Conservation (phyloP, 1,140 invertebrate genomes). For the Melipona quadrifasciata region DNA sequence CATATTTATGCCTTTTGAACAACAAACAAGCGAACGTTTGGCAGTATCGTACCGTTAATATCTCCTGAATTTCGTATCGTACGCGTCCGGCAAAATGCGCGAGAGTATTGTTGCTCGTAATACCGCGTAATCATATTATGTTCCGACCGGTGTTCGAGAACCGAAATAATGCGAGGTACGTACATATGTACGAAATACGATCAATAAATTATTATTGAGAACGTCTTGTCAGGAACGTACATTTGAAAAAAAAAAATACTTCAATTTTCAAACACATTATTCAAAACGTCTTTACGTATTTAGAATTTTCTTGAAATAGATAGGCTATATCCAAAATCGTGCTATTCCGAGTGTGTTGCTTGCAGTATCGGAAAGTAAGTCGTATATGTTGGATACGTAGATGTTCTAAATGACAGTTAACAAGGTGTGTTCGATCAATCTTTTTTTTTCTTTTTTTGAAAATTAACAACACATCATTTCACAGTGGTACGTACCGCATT, state of each 20-base stretch:
- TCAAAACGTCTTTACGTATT: neutral
- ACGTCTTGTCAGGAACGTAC: constrained; percentile 9
- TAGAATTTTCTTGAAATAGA: neutral
- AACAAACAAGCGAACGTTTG: constrained; percentile 42
- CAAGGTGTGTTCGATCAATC: constrained; percentile 23
- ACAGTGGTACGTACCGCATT: neutral
- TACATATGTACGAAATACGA: constrained; percentile 61
- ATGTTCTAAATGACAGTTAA: constrained; percentile 27
- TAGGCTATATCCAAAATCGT: neutral
- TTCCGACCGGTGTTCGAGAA: constrained; percentile 40
- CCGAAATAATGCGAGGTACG: constrained; percentile 65
- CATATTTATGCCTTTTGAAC: constrained; percentile 43
- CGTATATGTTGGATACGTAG: neutral
- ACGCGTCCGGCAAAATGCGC: constrained; percentile 23
- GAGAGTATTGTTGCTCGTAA: neutral
- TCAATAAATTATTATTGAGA: constrained; percentile 77
- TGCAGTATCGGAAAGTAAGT: constrained; percentile 16
- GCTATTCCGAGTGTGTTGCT: neutral
- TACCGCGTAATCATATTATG: constrained; percentile 18
- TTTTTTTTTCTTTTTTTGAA: neutral
- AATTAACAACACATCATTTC: neutral
- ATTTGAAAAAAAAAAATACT: neutral
- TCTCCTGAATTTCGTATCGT: constrained; percentile 9
- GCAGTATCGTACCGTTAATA: constrained; percentile 17
- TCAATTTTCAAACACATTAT: neutral